Conservation (phyloP, 2,888 invertebrate genomes). For the Unio delphinus region DNA sequence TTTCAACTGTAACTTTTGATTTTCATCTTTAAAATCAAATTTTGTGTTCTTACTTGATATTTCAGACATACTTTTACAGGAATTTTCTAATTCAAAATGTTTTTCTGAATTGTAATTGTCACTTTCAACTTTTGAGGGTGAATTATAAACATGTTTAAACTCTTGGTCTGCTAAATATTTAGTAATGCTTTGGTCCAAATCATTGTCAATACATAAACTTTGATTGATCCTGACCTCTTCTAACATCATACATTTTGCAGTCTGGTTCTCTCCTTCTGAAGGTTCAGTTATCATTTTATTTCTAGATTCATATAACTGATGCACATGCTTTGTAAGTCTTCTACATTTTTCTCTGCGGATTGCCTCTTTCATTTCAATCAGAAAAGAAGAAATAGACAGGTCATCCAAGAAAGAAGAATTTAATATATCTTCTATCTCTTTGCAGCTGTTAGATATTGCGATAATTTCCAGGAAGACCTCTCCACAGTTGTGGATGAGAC, state of each 20-base stretch:
- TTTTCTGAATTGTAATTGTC: too few relatives aligned
- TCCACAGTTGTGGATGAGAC: slow-evolving; percentile 27
- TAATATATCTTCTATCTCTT: slow-evolving; percentile 60
- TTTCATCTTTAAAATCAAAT: too few relatives aligned
- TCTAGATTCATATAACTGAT: slow-evolving; percentile 26
- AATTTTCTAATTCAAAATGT: too few relatives aligned
- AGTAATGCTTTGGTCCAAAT: not conserved
- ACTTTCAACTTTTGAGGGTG: too few relatives aligned
- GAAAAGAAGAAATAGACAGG: slow-evolving; percentile 48
- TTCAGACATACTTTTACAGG: too few relatives aligned
- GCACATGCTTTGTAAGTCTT: slow-evolving; percentile 49
- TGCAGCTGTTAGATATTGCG: slow-evolving; percentile 58
- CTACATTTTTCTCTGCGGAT: slow-evolving; percentile 52
- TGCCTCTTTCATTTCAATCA: slow-evolving; percentile 50
- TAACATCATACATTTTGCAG: not conserved
- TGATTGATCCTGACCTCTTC: not conserved
- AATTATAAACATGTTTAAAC: too few relatives aligned
- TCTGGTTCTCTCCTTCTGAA: not conserved
- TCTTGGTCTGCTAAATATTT: too few relatives aligned
- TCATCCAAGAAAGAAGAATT: slow-evolving; percentile 59
- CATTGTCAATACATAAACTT: slow-evolving; percentile 1
- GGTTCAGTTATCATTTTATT: not conserved
- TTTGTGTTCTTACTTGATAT: too few relatives aligned
- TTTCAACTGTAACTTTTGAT: too few relatives aligned
- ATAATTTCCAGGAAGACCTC: slow-evolving; percentile 56